Conservation (phyloP, 2,888 invertebrate genomes). For the Agrochola lota region DNA sequence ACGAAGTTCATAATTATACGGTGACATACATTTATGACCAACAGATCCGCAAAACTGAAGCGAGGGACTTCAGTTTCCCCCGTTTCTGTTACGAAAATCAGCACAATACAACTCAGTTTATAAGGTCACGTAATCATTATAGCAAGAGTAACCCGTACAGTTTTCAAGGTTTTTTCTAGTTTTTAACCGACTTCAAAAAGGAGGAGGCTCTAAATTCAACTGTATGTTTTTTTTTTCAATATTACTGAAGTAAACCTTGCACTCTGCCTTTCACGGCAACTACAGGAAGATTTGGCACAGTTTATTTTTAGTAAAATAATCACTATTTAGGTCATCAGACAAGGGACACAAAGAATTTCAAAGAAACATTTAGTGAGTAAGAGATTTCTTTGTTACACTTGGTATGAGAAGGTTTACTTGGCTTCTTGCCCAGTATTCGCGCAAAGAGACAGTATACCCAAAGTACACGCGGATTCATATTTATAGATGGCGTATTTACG, state of each 20-base stretch:
- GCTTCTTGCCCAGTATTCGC: conserved; percentile 68
- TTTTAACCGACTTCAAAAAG: too few species aligned
- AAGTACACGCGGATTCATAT: conserved; percentile 58
- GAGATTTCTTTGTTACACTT: conserved; percentile 40
- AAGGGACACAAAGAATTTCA: conserved; percentile 16
- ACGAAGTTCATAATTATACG: too few species aligned
- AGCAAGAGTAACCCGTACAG: too few species aligned
- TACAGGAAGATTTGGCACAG: neutral
- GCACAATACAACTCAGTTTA: neutral
- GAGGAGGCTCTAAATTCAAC: too few species aligned
- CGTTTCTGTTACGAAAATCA: neutral
- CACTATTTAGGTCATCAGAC: conserved; percentile 16
- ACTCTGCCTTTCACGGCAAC: neutral
- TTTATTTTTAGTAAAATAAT: conserved; percentile 14
- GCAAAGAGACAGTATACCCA: conserved; percentile 63
- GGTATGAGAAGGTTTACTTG: conserved; percentile 66
- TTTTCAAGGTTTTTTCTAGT: neutral
- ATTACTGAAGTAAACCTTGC: too few species aligned
- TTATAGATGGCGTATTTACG: conserved; percentile 62
- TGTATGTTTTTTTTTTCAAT: neutral
- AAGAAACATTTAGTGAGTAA: conserved; percentile 24
- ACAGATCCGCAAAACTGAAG: neutral
- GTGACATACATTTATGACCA: neutral
- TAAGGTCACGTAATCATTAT: neutral
- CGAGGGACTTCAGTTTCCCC: too few species aligned